Percentiles rank a stretch among this genome's conserved stretches.
phyloP scores from a whole-genome alignment of 2,797 vertebrate genomes.

The Spinus olivaceus region DNA sequence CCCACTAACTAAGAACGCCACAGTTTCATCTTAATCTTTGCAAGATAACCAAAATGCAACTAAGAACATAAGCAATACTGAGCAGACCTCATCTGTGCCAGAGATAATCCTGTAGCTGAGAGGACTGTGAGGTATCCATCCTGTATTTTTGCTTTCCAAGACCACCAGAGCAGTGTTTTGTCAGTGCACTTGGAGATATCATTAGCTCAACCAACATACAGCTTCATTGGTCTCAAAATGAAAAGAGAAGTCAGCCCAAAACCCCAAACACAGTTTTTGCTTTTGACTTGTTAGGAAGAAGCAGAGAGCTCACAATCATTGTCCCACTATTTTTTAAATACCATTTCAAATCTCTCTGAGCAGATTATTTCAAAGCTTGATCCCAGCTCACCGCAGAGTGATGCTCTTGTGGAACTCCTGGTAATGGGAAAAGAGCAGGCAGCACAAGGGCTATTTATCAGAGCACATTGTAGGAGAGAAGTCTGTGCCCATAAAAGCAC shows the following conservation, averaged over 20 bases:
- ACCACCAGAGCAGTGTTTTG: constrained; percentile 8
- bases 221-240: neutral
- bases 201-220: neutral
- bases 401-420: constrained; percentile 22
- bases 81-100: constrained; percentile 16
- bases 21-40: neutral
- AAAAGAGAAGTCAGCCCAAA: neutral
- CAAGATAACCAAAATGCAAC: constrained; percentile 9
- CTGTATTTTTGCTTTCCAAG: neutral
- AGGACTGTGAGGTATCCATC: neutral
- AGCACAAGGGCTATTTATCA: constrained; percentile 35
- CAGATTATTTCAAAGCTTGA: constrained; percentile 42
- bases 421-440: constrained; percentile 27
- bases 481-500: constrained; percentile 53
- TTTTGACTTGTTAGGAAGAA: neutral
- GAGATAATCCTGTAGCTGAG: neutral
- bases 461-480: constrained; percentile 25
- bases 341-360: constrained; percentile 17
- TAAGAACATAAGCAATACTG: neutral
- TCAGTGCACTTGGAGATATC: neutral
- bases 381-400: neutral
- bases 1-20: neutral
- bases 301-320: neutral
- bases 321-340: constrained; percentile 28
- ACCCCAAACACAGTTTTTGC: neutral